Conservation (phyloP, 2,113 vertebrate genomes). For the Petromus typicus region DNA sequence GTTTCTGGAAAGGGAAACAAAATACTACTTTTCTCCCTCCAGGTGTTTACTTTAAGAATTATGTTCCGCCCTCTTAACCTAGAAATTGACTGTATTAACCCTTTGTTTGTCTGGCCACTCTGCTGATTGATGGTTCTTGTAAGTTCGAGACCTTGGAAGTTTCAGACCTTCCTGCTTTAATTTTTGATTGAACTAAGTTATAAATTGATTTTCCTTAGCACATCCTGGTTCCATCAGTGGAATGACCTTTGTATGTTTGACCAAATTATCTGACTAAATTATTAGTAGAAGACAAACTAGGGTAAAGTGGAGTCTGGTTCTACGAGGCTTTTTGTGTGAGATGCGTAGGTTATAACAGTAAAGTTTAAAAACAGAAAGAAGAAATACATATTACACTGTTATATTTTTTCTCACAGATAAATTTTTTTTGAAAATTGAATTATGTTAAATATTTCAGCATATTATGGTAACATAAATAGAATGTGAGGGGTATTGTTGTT, state of each 20-base stretch:
- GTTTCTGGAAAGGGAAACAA: constrained; percentile 76
- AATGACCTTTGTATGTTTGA: constrained; percentile 65
- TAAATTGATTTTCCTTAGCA: constrained; percentile 57
- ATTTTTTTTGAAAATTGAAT: constrained; percentile 26
- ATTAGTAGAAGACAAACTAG: constrained; percentile 47
- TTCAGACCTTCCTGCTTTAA: constrained; percentile 71
- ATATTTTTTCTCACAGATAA: background rate
- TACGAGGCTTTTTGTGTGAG: background rate
- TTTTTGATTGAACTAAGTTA: constrained; percentile 65
- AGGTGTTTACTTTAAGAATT: constrained; percentile 67
- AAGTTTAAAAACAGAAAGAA: background rate
- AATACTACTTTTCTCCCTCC: constrained; percentile 61
- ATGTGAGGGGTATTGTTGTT: background rate
- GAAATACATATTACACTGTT: background rate
- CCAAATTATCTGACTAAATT: constrained; percentile 63
- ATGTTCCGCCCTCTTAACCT: constrained; percentile 22
- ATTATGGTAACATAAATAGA: background rate
- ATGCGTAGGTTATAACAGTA: background rate
- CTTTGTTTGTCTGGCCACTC: constrained; percentile 19
- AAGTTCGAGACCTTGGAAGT: constrained; percentile 58
- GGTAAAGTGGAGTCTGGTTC: background rate
- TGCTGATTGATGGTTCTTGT: constrained; percentile 40
- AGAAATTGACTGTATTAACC: constrained; percentile 62
- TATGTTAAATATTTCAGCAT: constrained; percentile 14
- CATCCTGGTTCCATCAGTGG: constrained; percentile 65